These are phyloP conservation scores for Apolygus lucorum DNA, from an alignment of 1,140 invertebrate species.

Conservation along the genomic window DNA sequence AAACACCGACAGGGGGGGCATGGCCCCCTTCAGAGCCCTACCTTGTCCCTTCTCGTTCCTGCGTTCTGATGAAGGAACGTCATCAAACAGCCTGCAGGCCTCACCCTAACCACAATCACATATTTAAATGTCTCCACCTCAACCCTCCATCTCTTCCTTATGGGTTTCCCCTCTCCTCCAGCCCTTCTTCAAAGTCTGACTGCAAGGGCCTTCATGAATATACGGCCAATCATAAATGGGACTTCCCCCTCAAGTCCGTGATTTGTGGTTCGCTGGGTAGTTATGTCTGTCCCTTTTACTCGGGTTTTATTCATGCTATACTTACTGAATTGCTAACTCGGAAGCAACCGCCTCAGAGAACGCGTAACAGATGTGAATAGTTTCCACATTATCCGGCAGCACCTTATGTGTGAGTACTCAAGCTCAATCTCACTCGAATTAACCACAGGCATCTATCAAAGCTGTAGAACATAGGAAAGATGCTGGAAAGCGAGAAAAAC, in stretches of 20 bases:
- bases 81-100: constrained; percentile 23
- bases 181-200: neutral
- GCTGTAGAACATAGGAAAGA: no score
- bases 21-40: neutral
- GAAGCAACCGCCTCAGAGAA: no score
- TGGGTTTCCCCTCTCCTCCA: neutral
- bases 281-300: no score
- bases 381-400: no score
- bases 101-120: constrained; percentile 38
- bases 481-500: no score
- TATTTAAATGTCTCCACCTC: constrained; percentile 37
- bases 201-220: neutral
- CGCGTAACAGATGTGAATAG: no score
- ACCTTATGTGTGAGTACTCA: no score
- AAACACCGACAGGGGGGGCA: neutral
- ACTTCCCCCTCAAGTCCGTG: neutral
- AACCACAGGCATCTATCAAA: no score
- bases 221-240: neutral
- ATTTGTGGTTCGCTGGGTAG: neutral
- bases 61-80: constrained; percentile 9
- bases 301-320: no score
- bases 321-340: no score
- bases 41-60: neutral
- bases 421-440: no score
- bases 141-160: neutral